These are phyloP conservation scores for Eledona agricola DNA, from an alignment of 2,888 invertebrate species.

Conservation along the genomic window DNA sequence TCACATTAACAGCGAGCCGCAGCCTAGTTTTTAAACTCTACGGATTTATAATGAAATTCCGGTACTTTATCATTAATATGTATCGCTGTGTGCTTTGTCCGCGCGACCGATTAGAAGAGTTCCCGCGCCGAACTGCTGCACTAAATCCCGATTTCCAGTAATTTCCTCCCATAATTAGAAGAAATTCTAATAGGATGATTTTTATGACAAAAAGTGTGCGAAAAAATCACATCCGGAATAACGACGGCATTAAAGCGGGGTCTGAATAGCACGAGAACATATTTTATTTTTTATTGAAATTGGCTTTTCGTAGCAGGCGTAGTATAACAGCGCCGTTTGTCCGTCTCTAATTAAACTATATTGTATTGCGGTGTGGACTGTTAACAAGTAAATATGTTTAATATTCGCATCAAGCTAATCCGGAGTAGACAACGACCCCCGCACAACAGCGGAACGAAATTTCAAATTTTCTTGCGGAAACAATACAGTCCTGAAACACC, in stretches of 20 bases:
- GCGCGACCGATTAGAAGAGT: slow-evolving; percentile 21
- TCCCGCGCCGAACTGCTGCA: slow-evolving; percentile 6
- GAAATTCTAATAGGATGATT: slow-evolving; percentile 25
- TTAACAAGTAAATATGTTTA: slow-evolving; percentile 52
- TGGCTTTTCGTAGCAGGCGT: slow-evolving; percentile 45
- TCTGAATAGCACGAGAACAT: slow-evolving; percentile 39
- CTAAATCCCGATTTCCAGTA: slow-evolving; percentile 18
- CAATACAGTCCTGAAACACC: no score
- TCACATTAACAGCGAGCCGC: slow-evolving; percentile 56
- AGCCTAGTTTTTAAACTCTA: slow-evolving; percentile 53
- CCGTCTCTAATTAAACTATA: slow-evolving; percentile 51
- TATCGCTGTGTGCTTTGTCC: slow-evolving; percentile 34
- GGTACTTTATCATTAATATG: slow-evolving; percentile 51
- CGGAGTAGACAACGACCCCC: slow-evolving; percentile 42
- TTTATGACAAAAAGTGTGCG: slow-evolving; percentile 37
- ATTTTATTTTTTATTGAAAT: slow-evolving; percentile 51
- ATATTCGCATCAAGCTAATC: slow-evolving; percentile 49
- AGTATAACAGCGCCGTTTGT: slow-evolving; percentile 45
- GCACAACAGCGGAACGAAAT: no score
- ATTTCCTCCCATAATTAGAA: slow-evolving; percentile 20
- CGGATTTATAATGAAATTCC: slow-evolving; percentile 59
- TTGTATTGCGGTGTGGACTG: slow-evolving; percentile 46
- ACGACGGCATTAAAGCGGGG: slow-evolving; percentile 41
- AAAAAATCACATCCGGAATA: slow-evolving; percentile 40
- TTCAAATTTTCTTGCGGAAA: no score